Evolutionary conservation across 2,888 invertebrate species (phyloP), one percentile per base, ranked within the genome.

Genomic region (Cephus nigrinus): DNA sequence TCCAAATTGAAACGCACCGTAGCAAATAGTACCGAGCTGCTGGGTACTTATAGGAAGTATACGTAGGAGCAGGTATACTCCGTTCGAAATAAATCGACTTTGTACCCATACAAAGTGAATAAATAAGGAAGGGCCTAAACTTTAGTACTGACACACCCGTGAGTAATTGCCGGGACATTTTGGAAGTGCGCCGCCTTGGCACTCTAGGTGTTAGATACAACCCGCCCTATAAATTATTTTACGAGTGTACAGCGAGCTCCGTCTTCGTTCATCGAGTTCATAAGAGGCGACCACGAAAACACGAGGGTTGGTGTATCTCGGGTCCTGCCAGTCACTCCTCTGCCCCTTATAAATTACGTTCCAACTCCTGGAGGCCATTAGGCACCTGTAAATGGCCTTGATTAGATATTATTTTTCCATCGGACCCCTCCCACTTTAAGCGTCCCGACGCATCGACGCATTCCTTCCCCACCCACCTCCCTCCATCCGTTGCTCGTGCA

Each of bases 201-300:
- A 77, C 77, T 77, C 77, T 74, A 77, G 77, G 77, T 75, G 77
- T 71, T 71, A 77, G 77, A 75, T 77, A 77, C 77, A 77, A 71
- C 55, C 55, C 31, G 71, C 31, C 71, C 77, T 77, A 77, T 77
- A 77, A 77, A 77, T 77, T 77, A 77, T 77, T 77, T 77, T 75
- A 77, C 77, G 77, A 74, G 55, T 55, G 69, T 71, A 75, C 74
- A 12, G 33, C 71, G 40, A 31, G 74, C 36, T 34, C 34, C 2
- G 15, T 5, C 55, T 71, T 23, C 31, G 33, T 71, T n/a, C 71
- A 23, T 32, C 31, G 31, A 35, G 32, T 31, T 23, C 23, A 23
- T 1, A 55, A 31, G 71, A 3, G 12, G 33, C 33, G 3, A 71
- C 71, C 32, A 33, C 31, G 31, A 33, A 71, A 55, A 15, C 9